These are phyloP conservation scores for Periparus ater DNA, from an alignment of 2,797 vertebrate species.

Conservation along the genomic window DNA sequence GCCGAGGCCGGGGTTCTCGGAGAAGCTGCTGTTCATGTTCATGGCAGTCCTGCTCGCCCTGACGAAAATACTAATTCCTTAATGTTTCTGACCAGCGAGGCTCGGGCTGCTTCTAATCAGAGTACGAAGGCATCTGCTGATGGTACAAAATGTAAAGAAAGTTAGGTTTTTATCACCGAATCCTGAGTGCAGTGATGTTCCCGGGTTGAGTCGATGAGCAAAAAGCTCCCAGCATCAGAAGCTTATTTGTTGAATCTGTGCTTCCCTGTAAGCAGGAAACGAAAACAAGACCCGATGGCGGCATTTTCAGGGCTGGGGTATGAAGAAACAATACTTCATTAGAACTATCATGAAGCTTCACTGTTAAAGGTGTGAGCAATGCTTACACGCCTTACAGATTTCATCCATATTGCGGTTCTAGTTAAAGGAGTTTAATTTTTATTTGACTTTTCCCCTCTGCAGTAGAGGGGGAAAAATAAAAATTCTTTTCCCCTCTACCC, in stretches of 20 bases:
- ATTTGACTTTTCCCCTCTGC: neutral
- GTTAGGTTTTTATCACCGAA: neutral
- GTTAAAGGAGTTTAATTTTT: neutral
- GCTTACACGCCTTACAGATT: neutral
- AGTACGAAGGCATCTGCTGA: neutral
- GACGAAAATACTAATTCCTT: neutral
- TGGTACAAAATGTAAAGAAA: neutral
- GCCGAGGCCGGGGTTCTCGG: neutral
- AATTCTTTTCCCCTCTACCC: neutral
- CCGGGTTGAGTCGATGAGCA: neutral
- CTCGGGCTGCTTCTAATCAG: neutral
- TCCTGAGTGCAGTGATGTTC: neutral
- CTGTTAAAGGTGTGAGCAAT: neutral
- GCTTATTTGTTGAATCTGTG: neutral
- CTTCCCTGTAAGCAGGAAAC: neutral
- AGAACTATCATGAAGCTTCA: neutral
- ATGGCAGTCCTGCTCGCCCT: neutral
- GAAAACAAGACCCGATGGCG: accelerated
- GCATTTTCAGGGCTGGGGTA: neutral
- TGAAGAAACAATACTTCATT: neutral
- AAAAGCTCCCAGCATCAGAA: neutral
- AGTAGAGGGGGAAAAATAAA: too few species aligned
- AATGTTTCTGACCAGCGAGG: neutral
- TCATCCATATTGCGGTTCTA: neutral
- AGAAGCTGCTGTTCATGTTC: neutral